Conservation (phyloP, 2,797 vertebrate genomes). For the Danio tinwini region DNA sequence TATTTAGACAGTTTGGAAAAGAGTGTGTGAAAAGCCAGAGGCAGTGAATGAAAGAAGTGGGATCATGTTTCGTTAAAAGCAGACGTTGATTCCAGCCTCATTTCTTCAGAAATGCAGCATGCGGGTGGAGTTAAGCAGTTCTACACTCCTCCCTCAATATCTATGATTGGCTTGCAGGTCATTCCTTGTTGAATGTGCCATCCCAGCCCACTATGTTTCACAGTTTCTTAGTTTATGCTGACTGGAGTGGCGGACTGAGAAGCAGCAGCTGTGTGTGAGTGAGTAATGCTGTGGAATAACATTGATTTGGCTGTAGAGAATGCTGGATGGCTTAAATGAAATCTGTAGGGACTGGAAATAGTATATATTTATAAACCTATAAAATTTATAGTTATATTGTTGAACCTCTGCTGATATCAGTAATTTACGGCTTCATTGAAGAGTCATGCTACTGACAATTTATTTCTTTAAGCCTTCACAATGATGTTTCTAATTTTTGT, state of each 20-base stretch:
- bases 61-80: constrained; percentile 76
- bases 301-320: constrained; percentile 23
- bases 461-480: too few species aligned
- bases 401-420: neutral
- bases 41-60: constrained; percentile 56
- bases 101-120: constrained; percentile 67
- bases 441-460: neutral
- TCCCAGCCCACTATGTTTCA: constrained; percentile 67
- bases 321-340: constrained; percentile 43
- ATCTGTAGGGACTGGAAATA: neutral
- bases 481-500: neutral
- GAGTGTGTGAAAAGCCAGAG: constrained; percentile 49
- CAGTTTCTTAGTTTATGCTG: constrained; percentile 65
- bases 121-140: constrained; percentile 57
- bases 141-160: constrained; percentile 61
- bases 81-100: constrained; percentile 56
- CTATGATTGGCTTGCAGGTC: constrained; percentile 65
- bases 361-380: neutral
- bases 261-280: constrained; percentile 70
- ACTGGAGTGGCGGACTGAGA: constrained; percentile 58
- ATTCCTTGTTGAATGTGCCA: constrained; percentile 59
- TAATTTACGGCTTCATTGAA: neutral
- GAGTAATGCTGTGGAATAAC: constrained; percentile 61
- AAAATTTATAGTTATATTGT: neutral
- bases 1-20: constrained; percentile 57